Conservation (phyloP, 2,797 vertebrate species). For the Taeniopygia guttata region DNA sequence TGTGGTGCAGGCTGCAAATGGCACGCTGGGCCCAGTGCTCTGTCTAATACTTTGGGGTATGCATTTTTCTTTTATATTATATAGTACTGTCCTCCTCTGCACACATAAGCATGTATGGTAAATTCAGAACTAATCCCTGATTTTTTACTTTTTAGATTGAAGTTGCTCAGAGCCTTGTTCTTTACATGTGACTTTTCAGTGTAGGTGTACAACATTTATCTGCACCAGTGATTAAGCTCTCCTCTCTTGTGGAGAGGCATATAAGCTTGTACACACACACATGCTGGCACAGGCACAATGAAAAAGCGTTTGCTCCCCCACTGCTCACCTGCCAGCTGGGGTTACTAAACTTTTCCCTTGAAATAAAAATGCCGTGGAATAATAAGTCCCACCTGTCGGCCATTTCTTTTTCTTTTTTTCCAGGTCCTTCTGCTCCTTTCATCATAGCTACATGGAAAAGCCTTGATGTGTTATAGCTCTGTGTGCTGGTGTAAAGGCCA, state of each 20-base stretch:
- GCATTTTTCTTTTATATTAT: background rate
- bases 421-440: conserved; percentile 71
- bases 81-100: background rate
- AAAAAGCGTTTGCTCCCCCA: conserved; percentile 50
- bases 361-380: conserved; percentile 71
- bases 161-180: conserved; percentile 8
- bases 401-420: conserved; percentile 60
- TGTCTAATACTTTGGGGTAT: background rate
- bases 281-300: conserved; percentile 56
- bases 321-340: conserved; percentile 73
- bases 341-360: conserved; percentile 75
- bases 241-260: conserved; percentile 2
- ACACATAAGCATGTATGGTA: background rate
- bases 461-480: conserved; percentile 72
- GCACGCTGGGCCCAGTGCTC: background rate
- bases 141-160: background rate
- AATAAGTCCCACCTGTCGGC: conserved; percentile 72
- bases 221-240: conserved; percentile 20
- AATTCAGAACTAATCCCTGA: background rate
- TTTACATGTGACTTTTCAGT: background rate
- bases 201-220: background rate
- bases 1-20: background rate
- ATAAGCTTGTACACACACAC: conserved; percentile 42
- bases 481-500: conserved; percentile 64
- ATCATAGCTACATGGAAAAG: conserved; percentile 70